phyloP scores from a whole-genome alignment of 2,113 vertebrate genomes.

The Mesoclemmys tuberculata region DNA sequence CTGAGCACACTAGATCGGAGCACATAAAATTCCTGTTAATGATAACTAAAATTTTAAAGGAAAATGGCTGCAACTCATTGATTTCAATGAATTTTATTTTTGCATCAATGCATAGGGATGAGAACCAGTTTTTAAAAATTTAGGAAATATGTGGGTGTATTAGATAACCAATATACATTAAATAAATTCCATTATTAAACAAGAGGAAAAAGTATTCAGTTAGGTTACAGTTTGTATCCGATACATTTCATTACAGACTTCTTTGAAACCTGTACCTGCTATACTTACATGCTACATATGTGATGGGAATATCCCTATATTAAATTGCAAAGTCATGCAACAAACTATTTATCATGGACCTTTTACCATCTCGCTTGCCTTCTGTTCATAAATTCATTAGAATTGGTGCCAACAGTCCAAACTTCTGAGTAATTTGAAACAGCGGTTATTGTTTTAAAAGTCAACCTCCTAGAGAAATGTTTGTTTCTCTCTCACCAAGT shows the following conservation, averaged over 20 bases:
- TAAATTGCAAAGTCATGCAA: background rate
- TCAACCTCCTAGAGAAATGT: background rate
- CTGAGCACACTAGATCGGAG: fast-evolving
- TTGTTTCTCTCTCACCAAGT: no score
- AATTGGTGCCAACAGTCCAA: background rate
- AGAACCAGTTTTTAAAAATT: background rate
- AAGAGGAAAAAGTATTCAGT: background rate
- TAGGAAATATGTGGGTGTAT: background rate
- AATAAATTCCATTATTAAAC: background rate
- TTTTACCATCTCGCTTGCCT: background rate
- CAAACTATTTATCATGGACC: background rate
- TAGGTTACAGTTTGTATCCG: background rate
- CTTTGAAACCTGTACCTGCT: fast-evolving
- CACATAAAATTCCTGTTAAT: background rate
- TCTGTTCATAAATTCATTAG: background rate
- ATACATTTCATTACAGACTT: background rate
- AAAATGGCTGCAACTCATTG: no score
- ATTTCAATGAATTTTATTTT: background rate
- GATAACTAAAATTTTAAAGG: background rate
- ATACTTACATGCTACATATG: fast-evolving
- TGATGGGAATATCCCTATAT: background rate
- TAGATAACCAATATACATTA: background rate
- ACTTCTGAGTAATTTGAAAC: background rate
- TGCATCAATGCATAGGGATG: background rate
- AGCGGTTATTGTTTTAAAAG: background rate